Evolutionary conservation across 2,113 vertebrate species (phyloP), one percentile per base, ranked within the genome.

Genomic region (Peromyscus polionotus): DNA sequence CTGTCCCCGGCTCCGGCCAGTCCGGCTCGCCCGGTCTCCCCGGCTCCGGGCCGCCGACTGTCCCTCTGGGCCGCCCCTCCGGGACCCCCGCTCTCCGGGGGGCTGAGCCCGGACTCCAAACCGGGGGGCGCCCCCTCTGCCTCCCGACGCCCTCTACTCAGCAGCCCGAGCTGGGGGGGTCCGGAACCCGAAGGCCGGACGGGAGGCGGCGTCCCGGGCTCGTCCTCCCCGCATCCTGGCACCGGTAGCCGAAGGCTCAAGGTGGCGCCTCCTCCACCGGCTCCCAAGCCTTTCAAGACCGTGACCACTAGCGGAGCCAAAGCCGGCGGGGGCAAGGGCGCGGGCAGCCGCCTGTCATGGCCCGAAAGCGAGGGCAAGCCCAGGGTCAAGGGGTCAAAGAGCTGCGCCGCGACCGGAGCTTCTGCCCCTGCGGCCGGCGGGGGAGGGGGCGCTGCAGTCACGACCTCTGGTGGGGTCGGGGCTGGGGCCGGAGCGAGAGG

Each of bases 341-440:
- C 98, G 93, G 94, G 98, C 96, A 7, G 99, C 98, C 36, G 98
- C 98, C 99, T 99, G 73, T 99, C 99, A 0, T 99, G 99, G 99
- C 99, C 99, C 0, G 99, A 99, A 95, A 99, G 99, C 24, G 99
- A 99, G 97, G 97, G 96, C 93, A 98, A 98, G 57, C 98, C 98
- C 83, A 97, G 98, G 92, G 98, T 97, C 95, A 99, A 98, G 88
- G 94, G 98, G 88, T 97, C 97, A 95, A 99, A 98, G 95, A 99
- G 99, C 98, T 97, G 98, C 76, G 98, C 99, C 0, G 99, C 99
- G 97, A 98, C 99, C 61, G 99, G 99, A 42, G 98, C 98, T 48
- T 97, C 96, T 48, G 89, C 83, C 42, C 51, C 61, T 0, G 80
- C 99, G 94, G 96, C 24, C 51, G 86, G 68, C 93, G 84, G 96